Evolutionary conservation across 2,113 vertebrate genomes (phyloP).

Genomic region (Mugil cephalus): DNA sequence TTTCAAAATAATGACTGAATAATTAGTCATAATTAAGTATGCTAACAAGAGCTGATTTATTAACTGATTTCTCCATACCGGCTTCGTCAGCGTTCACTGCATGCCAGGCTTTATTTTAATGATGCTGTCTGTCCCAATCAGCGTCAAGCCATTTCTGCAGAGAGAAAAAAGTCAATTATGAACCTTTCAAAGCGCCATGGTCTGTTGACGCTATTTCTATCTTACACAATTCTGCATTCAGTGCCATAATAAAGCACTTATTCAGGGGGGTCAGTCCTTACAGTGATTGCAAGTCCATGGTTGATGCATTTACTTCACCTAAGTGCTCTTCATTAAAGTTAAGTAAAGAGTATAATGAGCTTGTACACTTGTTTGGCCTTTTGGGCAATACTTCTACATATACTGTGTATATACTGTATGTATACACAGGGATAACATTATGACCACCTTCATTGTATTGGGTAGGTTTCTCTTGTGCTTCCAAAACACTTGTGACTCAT

Average conservation of each 20-base stretch:
- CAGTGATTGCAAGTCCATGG: constrained; percentile 9
- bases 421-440: no score
- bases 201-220: constrained; percentile 47
- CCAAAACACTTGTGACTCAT: no score
- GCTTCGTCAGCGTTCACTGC: constrained; percentile 69
- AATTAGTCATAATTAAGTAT: constrained; percentile 77
- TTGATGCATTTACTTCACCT: constrained; percentile 4
- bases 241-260: constrained; percentile 45
- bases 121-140: constrained; percentile 78
- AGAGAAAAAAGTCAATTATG: constrained; percentile 65
- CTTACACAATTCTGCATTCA: constrained; percentile 22
- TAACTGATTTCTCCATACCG: constrained; percentile 72
- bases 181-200: constrained; percentile 64
- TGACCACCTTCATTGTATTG: no score
- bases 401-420: no score
- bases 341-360: constrained; percentile 8
- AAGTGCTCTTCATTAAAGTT: constrained; percentile 6
- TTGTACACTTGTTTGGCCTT: neutral
- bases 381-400: neutral
- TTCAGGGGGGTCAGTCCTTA: constrained; percentile 20
- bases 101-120: constrained; percentile 77
- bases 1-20: constrained; percentile 78
- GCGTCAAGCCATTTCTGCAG: constrained; percentile 69
- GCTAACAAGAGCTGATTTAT: constrained; percentile 77
- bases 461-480: no score